Base-by-base conservation (phyloP, 2,797 vertebrate genomes). In the Austrolebias charrua region DNA sequence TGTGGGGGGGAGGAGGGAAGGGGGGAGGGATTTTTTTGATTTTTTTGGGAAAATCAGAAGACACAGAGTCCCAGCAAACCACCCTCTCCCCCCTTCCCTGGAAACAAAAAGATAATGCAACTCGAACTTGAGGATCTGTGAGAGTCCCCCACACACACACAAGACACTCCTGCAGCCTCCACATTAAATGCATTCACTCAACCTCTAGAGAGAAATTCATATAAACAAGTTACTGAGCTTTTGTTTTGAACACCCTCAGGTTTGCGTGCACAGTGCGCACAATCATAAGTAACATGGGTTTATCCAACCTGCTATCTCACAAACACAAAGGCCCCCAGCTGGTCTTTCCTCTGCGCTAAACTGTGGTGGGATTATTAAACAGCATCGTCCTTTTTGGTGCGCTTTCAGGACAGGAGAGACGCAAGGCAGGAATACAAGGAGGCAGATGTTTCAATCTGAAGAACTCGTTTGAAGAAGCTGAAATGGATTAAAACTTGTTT, bases 31-130 rank as follows among this genome's bases (percentile, higher is more conserved):
- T 57, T 61, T 71, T 71, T 55, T 72, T 70, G 53, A 58, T 62
- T 60, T 60, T 60, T 63, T 59, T 47, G 66, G 60, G 59, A 76
- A 69, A 57, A 69, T 78, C 52, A 31, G 65, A 76, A 69, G 76
- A 70, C 64, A 84, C 68, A 80, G 80, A 86, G 76, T 88, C 84
- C 83, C 85, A 87, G 89, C 84, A 72, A 88, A 80, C 75, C 76
- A 66, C 69, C 83, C 88, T 80, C 62, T 64, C 67, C 60, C 55
- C 50, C 29, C 75, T 69, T 57, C 51, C 61, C 69, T 33, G 76
- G 59, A 85, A 90, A 93, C 92, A 93, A 92, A n/a, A 93, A 90
- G 90, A 77, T 80, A 73, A 91, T 77, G 70, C 90, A 90, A 80
- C 83, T 86, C 78, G 61, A 90, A 92, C 89, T 92, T 93, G 86